phyloP scores from a whole-genome alignment of 2,113 vertebrate genomes.

The Gambusia holbrooki region DNA sequence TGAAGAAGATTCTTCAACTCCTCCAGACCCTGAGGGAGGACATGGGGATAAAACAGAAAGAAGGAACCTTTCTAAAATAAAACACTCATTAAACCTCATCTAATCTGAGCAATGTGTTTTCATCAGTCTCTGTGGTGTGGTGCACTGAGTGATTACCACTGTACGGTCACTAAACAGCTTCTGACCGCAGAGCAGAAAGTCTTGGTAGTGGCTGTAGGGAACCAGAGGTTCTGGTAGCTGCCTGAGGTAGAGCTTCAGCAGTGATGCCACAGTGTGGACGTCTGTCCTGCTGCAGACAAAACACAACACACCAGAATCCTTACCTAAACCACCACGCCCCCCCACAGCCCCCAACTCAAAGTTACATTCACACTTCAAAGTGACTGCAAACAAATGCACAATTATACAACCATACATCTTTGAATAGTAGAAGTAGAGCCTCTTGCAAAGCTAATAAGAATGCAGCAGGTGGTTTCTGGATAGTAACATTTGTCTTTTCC shows the following conservation, averaged over 20 bases:
- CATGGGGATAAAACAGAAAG: neutral
- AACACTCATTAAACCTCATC: neutral
- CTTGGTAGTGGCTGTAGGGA: constrained; percentile 77
- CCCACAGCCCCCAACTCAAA: too few species aligned
- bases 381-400: too few species aligned
- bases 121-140: neutral
- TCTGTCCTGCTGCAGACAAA: constrained; percentile 76
- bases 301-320: neutral
- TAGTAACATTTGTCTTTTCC: too few species aligned
- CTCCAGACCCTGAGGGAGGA: constrained; percentile 65
- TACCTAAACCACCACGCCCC: neutral
- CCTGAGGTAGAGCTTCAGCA: constrained; percentile 83
- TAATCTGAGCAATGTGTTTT: neutral
- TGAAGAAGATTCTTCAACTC: constrained; percentile 77
- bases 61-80: neutral
- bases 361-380: too few species aligned
- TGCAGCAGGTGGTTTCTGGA: too few species aligned
- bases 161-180: constrained; percentile 63
- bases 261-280: constrained; percentile 83
- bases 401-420: too few species aligned
- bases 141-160: constrained; percentile 49
- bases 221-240: constrained; percentile 83
- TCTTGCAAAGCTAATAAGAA: too few species aligned
- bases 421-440: too few species aligned
- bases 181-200: constrained; percentile 78